Conservation (phyloP, 2,888 invertebrate species). For the Eumerus sabulonum region DNA sequence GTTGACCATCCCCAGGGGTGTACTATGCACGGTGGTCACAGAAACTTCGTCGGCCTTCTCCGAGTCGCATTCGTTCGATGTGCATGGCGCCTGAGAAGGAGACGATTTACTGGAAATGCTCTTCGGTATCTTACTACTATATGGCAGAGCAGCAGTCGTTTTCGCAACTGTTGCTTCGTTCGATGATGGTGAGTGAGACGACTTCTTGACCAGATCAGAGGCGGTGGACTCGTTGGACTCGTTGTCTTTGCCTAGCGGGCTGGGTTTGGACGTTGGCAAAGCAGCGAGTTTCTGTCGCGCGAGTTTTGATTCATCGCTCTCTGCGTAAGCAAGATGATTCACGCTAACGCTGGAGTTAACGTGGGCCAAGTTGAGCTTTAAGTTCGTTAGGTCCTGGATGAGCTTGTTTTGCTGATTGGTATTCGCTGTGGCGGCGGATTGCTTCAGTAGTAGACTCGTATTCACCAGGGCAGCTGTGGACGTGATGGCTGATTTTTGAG, state of each 20-base stretch:
- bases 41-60: constrained; percentile 72
- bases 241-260: constrained; percentile 61
- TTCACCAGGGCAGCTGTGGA: constrained; percentile 77
- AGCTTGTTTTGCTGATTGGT: constrained; percentile 78
- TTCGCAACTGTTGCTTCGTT: constrained; percentile 34
- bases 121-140: constrained; percentile 67
- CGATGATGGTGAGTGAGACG: constrained; percentile 69
- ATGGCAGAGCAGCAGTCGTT: constrained; percentile 53
- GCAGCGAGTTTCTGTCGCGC: constrained; percentile 76
- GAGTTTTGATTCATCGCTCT: constrained; percentile 80
- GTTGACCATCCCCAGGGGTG: constrained; percentile 79
- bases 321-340: constrained; percentile 80
- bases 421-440: constrained; percentile 77
- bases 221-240: constrained; percentile 77
- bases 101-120: constrained; percentile 56
- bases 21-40: constrained; percentile 80
- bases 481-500: constrained; percentile 81
- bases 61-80: constrained; percentile 71
- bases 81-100: constrained; percentile 14
- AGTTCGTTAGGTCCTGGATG: constrained; percentile 78
- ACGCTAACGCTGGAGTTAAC: constrained; percentile 80
- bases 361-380: constrained; percentile 73
- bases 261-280: constrained; percentile 65
- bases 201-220: constrained; percentile 83
- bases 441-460: constrained; percentile 75